These are phyloP conservation scores for Podarcis siculus DNA, from an alignment of 2,797 vertebrate species.

Conservation along the genomic window DNA sequence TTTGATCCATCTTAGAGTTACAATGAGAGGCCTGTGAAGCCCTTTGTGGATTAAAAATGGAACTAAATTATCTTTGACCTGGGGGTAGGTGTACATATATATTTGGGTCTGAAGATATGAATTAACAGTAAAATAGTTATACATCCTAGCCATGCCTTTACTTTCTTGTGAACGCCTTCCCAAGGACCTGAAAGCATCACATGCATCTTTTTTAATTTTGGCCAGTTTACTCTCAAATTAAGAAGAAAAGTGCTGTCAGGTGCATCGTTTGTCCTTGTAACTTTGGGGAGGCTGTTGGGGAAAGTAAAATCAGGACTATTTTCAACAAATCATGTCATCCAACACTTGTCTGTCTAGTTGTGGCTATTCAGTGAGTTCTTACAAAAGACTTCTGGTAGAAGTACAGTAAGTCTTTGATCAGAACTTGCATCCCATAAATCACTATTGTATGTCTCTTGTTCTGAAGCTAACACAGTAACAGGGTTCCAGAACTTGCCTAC, in stretches of 20 bases:
- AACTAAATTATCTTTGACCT: background rate
- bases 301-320: background rate
- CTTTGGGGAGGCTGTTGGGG: background rate
- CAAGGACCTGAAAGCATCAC: background rate
- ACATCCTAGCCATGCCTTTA: too few relatives aligned
- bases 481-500: background rate
- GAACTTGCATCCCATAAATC: background rate
- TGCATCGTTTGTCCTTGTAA: background rate
- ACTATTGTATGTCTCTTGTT: rapidly evolving
- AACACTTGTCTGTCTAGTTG: background rate
- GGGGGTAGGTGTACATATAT: background rate
- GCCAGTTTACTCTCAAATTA: background rate
- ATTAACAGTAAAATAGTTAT: background rate
- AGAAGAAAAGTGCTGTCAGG: background rate
- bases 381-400: background rate
- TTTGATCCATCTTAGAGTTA: background rate
- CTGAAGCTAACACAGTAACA: background rate
- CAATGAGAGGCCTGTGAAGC: background rate
- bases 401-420: rapidly evolving
- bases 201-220: background rate
- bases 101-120: background rate
- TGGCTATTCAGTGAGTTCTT: background rate
- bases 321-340: rapidly evolving
- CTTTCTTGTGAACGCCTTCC: background rate
- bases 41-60: background rate